phyloP scores from a whole-genome alignment of 1,140 invertebrate species.

The Ridgeia piscesae region DNA sequence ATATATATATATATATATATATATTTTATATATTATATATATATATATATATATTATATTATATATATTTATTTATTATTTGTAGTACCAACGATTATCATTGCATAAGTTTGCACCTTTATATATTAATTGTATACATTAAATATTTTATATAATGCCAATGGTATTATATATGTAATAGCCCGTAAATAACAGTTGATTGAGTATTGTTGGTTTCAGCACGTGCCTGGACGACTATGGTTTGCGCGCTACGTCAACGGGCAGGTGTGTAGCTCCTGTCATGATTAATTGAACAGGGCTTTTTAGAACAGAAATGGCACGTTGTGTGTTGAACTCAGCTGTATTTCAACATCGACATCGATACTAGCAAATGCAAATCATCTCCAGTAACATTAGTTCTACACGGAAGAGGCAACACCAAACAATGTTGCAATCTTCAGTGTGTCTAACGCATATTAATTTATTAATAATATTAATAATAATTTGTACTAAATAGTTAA shows the following conservation, averaged over 20 bases:
- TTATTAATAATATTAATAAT: too few relatives aligned
- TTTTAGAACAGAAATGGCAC: background rate
- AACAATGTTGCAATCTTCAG: too few relatives aligned
- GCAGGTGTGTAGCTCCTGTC: slow-evolving; percentile 57
- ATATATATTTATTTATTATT: too few relatives aligned
- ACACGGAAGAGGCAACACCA: background rate
- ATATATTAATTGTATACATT: too few relatives aligned
- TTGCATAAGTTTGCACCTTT: too few relatives aligned
- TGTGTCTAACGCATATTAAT: too few relatives aligned
- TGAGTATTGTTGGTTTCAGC: slow-evolving; percentile 46
- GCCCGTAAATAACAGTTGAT: background rate
- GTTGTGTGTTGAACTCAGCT: background rate
- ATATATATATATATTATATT: too few relatives aligned
- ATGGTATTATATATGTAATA: background rate
- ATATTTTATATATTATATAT: too few relatives aligned
- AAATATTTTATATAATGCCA: background rate
- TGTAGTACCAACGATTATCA: too few relatives aligned
- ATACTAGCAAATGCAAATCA: background rate
- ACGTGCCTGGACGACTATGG: slow-evolving; percentile 59
- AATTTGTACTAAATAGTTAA: too few relatives aligned
- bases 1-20: too few relatives aligned
- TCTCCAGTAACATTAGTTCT: background rate
- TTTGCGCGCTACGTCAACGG: slow-evolving; percentile 75
- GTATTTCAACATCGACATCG: slow-evolving; percentile 19
- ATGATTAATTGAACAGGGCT: background rate